Percentiles rank a stretch among this genome's conserved stretches.
phyloP scores from a whole-genome alignment of 2,113 vertebrate species.

The Mobula birostris region DNA sequence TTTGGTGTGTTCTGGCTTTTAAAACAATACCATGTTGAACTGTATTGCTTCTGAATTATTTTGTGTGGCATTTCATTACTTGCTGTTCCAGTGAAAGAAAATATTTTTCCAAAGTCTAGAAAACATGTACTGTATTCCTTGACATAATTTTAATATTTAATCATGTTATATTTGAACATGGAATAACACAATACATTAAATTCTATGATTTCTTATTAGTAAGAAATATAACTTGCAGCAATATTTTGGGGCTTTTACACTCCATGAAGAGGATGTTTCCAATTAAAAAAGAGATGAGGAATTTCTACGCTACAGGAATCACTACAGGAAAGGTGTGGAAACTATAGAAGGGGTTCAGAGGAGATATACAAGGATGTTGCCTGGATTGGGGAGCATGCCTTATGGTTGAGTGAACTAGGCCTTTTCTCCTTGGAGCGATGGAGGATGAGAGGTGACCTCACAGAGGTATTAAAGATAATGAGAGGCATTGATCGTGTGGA shows the following conservation, averaged over 20 bases:
- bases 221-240: neutral
- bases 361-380: too few species aligned
- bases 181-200: neutral
- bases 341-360: too few species aligned
- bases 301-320: too few species aligned
- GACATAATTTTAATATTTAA: neutral
- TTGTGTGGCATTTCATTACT: neutral
- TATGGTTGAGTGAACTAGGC: too few species aligned
- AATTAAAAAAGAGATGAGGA: too few species aligned
- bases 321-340: too few species aligned
- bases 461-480: too few species aligned
- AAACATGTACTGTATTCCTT: neutral
- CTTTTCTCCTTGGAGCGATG: too few species aligned
- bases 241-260: neutral
- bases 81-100: neutral
- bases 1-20: neutral
- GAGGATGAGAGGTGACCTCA: too few species aligned
- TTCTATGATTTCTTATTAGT: neutral
- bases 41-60: neutral
- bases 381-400: too few species aligned
- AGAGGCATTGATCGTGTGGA: too few species aligned
- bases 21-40: neutral
- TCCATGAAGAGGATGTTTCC: neutral
- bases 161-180: neutral
- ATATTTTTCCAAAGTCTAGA: neutral